Percentiles rank a stretch among this genome's conserved stretches.
Evolutionary conservation across 2,888 invertebrate genomes (phyloP).

Genomic region (Pammene fasciana): DNA sequence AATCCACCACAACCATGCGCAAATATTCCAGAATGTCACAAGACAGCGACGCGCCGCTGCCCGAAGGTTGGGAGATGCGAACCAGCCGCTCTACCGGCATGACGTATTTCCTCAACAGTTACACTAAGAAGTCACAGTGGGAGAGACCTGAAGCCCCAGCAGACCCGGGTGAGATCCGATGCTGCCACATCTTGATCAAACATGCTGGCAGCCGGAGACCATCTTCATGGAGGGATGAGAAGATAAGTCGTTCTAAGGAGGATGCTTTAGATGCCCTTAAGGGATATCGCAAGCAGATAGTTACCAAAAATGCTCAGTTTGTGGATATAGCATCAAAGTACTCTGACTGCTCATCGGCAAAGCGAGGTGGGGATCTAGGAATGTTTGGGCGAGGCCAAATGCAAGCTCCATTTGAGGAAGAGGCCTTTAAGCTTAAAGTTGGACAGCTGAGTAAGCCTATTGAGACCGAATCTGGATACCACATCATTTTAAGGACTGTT

Average conservation of each 20-base stretch:
- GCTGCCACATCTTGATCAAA: slow-evolving; percentile 97
- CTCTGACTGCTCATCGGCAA: slow-evolving; percentile 99
- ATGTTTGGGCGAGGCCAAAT: slow-evolving; percentile 96
- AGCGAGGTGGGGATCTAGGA: slow-evolving; percentile 97
- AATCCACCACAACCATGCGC: slow-evolving; percentile 46
- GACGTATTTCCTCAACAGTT: slow-evolving; percentile 96
- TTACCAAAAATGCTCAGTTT: slow-evolving; percentile 90
- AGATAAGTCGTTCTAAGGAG: slow-evolving; percentile 94
- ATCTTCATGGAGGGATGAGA: slow-evolving; percentile 97
- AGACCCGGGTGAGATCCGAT: slow-evolving; percentile 89
- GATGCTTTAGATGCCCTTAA: slow-evolving; percentile 94
- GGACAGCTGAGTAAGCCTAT: slow-evolving; percentile 96
- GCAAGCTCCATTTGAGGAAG: slow-evolving; percentile 99
- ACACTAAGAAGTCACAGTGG: slow-evolving; percentile 99
- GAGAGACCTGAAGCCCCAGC: slow-evolving; percentile 95
- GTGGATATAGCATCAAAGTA: slow-evolving; percentile 94
- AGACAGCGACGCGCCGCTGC: slow-evolving; percentile 84
- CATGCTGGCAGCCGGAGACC: slow-evolving; percentile 96
- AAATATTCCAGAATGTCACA: slow-evolving; percentile 76
- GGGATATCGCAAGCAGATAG: slow-evolving; percentile 93
- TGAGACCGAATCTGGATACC: slow-evolving; percentile 97
- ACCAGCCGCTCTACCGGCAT: slow-evolving; percentile 94
- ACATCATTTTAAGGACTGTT: slow-evolving; percentile 96
- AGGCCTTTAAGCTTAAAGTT: slow-evolving; percentile 95
- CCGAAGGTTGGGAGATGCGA: slow-evolving; percentile 96